phyloP scores from a whole-genome alignment of 2,888 invertebrate genomes.

The Tetragonula carbonaria region DNA sequence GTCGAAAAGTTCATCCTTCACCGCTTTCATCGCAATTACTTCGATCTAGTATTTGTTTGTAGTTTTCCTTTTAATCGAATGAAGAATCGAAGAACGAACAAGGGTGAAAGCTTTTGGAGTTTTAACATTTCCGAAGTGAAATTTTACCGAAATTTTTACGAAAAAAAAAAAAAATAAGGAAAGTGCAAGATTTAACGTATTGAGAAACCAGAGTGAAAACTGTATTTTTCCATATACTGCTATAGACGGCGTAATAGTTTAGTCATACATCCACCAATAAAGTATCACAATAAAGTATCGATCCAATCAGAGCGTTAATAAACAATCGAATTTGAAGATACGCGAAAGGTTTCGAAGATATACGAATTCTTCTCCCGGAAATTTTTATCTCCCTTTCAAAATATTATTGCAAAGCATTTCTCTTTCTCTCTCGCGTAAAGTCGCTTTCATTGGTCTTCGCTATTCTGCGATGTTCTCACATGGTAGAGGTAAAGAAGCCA shows the following conservation, averaged over 20 bases:
- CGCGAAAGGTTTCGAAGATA: slow-evolving; percentile 34
- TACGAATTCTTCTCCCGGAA: slow-evolving; percentile 34
- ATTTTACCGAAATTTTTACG: background rate
- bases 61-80: background rate
- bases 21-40: background rate
- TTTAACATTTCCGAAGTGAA: background rate
- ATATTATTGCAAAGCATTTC: slow-evolving; percentile 48
- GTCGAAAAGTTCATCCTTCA: background rate
- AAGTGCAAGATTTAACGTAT: background rate
- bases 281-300: no score
- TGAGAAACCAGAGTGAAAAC: slow-evolving; percentile 30
- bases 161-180: no score
- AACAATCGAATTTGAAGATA: slow-evolving; percentile 30
- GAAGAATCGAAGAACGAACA: background rate
- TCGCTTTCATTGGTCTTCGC: slow-evolving; percentile 7
- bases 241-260: no score
- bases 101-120: background rate
- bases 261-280: no score
- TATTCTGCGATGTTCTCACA: slow-evolving; percentile 3
- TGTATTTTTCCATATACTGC: no score
- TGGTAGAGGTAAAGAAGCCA: slow-evolving; percentile 53
- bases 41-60: background rate
- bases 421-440: slow-evolving; percentile 11
- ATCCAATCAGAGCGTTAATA: slow-evolving; percentile 27
- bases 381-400: slow-evolving; percentile 16